Base-by-base conservation (phyloP, 2,888 invertebrate genomes). In the Salticus scenicus region DNA sequence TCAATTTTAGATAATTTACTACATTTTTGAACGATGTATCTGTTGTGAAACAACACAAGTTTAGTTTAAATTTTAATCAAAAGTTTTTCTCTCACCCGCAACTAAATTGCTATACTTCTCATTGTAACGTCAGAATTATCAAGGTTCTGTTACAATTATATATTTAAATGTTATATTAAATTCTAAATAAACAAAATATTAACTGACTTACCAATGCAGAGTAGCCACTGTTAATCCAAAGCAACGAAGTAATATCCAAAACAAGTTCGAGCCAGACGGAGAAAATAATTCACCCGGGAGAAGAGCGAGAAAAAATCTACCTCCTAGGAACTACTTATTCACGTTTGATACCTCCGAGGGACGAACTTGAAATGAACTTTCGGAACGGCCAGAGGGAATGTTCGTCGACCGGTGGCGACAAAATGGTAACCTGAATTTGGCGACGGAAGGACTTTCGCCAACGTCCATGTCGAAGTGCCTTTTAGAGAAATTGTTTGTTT, bases 321-420 rank as follows among this genome's bases (percentile, higher is more conserved):
- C 57, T n/a, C n/a, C n/a, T n/a, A n/a, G n/a, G 57, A 57, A 24
- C 12, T 1, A 57, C 20, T 24, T 5, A 7, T 24, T 57, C 57
- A 24, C 57, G 57, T 57, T 57, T 57, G 57, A 57, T 24, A 24
- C 57, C 24, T 8, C 8, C 63, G 31, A 24, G 37, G 57, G 57
- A 41, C 37, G 27, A 63, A 73, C 73, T 73, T 57, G 33, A 37
- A 75, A 47, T 47, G 63, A 75, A 66, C 66, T 75, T 37, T 31
- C 20, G 28, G 27, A 41, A 24, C 30, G 24, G 63, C 30, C 31
- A 41, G 28, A 37, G 28, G 37, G 24, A 37, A 42, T 64, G 75
- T 66, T 73, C 42, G 20, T 47, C 47, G 28, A n/a, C 30, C 42
- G 42, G 5, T 24, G 57, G 57, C 57, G 24, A 24, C 12, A 5